Evolutionary conservation across 2,113 vertebrate species (phyloP).

Genomic region (Capricornis sumatraensis): DNA sequence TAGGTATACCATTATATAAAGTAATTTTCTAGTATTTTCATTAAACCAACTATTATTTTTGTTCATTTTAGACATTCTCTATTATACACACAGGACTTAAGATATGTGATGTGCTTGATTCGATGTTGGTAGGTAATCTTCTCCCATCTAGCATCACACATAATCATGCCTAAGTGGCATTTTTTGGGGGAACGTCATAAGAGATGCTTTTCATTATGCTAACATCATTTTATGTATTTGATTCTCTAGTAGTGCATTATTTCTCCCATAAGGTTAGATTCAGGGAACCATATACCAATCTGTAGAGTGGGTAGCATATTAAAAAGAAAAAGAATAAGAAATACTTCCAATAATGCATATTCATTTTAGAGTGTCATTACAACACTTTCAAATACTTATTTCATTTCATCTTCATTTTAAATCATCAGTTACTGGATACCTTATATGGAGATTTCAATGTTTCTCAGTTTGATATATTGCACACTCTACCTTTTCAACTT

Average conservation of each 20-base stretch:
- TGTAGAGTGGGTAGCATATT: not conserved
- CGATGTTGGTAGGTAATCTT: not conserved
- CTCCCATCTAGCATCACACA: not conserved
- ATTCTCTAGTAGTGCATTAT: not conserved
- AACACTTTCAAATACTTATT: not conserved
- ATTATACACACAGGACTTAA: not conserved
- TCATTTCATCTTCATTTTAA: not conserved
- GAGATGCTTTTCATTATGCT: not conserved
- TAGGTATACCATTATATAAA: constrained; percentile 52
- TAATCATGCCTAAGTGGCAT: not conserved
- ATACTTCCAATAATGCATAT: not conserved
- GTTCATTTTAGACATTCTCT: not conserved
- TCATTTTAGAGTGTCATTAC: not conserved
- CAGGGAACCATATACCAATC: not conserved
- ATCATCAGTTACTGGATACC: not conserved
- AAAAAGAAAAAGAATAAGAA: not conserved
- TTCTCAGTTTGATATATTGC: not conserved
- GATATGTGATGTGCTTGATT: constrained; percentile 21
- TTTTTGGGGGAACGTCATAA: not conserved
- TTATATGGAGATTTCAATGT: not conserved
- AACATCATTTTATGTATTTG: not conserved
- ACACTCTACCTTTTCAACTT: not conserved
- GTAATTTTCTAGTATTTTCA: constrained; percentile 37
- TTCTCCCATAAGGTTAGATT: not conserved
- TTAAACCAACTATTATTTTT: constrained; percentile 61